Percentiles rank a stretch among this genome's conserved stretches.
These are phyloP conservation scores for Brachionus rotundiformis DNA, from an alignment of 1,140 invertebrate genomes.

Conservation along the genomic window DNA sequence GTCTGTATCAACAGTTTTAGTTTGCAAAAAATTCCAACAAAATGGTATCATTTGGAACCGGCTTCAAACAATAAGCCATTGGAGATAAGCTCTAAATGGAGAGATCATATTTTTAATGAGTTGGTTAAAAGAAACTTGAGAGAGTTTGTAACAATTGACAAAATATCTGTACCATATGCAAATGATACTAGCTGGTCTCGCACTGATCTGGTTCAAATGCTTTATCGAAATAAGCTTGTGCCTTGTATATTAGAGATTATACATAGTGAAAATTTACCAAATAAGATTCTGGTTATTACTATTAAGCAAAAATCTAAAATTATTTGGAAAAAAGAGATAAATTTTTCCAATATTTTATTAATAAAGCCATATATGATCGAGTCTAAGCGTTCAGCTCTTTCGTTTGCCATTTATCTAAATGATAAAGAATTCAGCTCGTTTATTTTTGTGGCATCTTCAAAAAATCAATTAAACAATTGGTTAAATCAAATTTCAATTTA, in stretches of 20 bases:
- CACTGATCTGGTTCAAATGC: neutral
- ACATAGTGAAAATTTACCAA: neutral
- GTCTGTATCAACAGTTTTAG: neutral
- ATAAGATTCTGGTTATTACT: neutral
- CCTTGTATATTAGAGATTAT: conserved; percentile 8
- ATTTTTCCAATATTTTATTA: conserved; percentile 13
- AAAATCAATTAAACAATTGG: conserved; percentile 20
- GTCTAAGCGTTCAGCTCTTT: neutral
- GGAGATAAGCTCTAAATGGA: conserved; percentile 27
- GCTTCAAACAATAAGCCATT: neutral
- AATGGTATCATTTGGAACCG: neutral
- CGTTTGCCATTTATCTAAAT: conserved; percentile 21
- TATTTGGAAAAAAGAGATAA: neutral
- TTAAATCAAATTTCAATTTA: conserved; percentile 34
- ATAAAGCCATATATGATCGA: neutral
- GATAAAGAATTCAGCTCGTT: neutral
- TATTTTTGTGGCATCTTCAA: conserved; percentile 21
- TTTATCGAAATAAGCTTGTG: neutral
- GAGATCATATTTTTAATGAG: neutral
- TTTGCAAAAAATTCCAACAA: neutral
- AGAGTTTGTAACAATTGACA: conserved; percentile 32
- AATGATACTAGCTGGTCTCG: conserved; percentile 36
- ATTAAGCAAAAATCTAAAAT: neutral
- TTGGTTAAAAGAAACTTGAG: conserved; percentile 26
- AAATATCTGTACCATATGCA: conserved; percentile 45